A percentile compares a stretch with the other conserved stretches of the same genome.
phyloP scores from a whole-genome alignment of 1,140 invertebrate genomes.

The Diplogasteroides magnus region DNA sequence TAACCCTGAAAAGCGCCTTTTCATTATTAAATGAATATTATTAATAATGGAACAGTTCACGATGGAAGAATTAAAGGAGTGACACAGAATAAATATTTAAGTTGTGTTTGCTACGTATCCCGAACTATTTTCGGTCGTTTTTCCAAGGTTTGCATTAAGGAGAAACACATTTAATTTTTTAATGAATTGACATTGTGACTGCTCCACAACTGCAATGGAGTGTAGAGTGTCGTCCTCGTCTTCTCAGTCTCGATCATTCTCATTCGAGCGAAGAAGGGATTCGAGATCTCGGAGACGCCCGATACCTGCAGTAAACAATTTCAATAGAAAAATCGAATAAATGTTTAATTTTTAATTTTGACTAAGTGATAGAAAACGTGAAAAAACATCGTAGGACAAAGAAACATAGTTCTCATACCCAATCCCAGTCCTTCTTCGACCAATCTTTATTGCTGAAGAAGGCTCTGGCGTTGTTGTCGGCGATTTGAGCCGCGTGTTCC shows the following conservation, averaged over 20 bases:
- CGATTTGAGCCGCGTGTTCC: slow-evolving; percentile 29
- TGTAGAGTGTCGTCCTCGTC: slow-evolving; percentile 25
- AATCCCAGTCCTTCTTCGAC: slow-evolving; percentile 34
- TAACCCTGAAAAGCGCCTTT: not conserved
- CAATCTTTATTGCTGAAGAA: slow-evolving; percentile 26
- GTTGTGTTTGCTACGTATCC: too few species aligned
- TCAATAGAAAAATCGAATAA: not conserved
- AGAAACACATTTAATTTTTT: too few species aligned
- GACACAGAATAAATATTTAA: too few species aligned
- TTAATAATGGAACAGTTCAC: too few species aligned
- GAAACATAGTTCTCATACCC: slow-evolving; percentile 30
- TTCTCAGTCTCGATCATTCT: slow-evolving; percentile 23
- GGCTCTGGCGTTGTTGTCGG: slow-evolving; percentile 27
- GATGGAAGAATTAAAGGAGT: too few species aligned
- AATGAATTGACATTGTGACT: slow-evolving; percentile 14
- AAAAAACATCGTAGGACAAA: too few species aligned
- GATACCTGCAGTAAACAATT: slow-evolving; percentile 1
- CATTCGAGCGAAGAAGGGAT: slow-evolving; percentile 26
- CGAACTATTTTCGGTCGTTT: too few species aligned
- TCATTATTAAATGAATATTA: too few species aligned
- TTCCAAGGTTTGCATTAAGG: too few species aligned
- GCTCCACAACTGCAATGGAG: slow-evolving; percentile 32
- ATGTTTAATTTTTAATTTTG: too few species aligned
- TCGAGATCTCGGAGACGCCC: slow-evolving; percentile 25
- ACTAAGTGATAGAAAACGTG: too few species aligned